Percentiles rank a stretch among this genome's conserved stretches.
Evolutionary conservation across 1,140 invertebrate species (phyloP).

Genomic region (Cydia pomonella): DNA sequence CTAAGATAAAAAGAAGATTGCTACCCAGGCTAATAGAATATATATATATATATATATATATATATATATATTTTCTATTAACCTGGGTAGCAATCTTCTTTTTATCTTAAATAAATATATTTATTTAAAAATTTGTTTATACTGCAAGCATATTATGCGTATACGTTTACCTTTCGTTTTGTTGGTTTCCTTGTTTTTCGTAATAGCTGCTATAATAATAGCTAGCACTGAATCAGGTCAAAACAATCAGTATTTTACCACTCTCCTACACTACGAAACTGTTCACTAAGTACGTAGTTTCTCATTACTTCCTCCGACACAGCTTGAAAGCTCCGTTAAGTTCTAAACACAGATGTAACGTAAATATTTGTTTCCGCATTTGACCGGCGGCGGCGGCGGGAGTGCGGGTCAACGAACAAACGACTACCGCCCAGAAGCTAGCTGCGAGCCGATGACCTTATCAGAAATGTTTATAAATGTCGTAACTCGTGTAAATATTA

Average conservation of each 20-base stretch:
- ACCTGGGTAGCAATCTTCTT: too few relatives aligned
- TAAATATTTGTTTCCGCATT: constrained; percentile 25
- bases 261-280: not conserved
- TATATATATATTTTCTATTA: too few relatives aligned
- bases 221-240: not conserved
- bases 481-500: constrained; percentile 43
- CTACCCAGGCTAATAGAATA: too few relatives aligned
- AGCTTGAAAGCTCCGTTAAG: constrained; percentile 15
- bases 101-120: too few relatives aligned
- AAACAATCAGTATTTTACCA: not conserved
- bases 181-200: too few relatives aligned
- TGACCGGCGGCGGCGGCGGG: constrained; percentile 44
- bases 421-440: constrained; percentile 62
- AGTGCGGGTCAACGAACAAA: constrained; percentile 70
- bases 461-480: constrained; percentile 52
- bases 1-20: too few relatives aligned
- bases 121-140: too few relatives aligned
- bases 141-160: too few relatives aligned
- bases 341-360: constrained; percentile 1
- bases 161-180: not conserved
- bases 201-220: not conserved
- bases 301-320: not conserved
- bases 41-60: too few relatives aligned
- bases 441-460: constrained; percentile 65
- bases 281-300: not conserved